Percentiles rank a stretch among this genome's conserved stretches.
Evolutionary conservation across 2,888 invertebrate species (phyloP).

Genomic region (Bedellia somnulentella): DNA sequence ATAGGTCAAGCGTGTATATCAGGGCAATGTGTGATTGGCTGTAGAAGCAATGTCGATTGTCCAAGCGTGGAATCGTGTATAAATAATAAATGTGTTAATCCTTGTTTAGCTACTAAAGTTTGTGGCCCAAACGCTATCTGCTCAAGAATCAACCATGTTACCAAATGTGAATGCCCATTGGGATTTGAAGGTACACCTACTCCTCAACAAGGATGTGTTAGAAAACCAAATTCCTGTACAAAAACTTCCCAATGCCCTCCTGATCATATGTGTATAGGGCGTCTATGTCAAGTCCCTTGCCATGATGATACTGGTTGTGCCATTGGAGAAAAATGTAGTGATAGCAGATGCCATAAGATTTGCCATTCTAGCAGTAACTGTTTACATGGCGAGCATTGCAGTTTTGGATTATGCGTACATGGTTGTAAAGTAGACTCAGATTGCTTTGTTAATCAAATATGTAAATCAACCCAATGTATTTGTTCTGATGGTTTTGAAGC

Average conservation of each 20-base stretch:
- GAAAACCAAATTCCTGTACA: conserved; percentile 73
- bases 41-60: conserved; percentile 83
- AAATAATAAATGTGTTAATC: conserved; percentile 82
- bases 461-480: conserved; percentile 72
- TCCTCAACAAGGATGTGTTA: conserved; percentile 85
- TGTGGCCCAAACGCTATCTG: conserved; percentile 87
- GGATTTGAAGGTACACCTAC: conserved; percentile 87
- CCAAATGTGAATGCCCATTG: conserved; percentile 77
- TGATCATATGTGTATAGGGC: conserved; percentile 76
- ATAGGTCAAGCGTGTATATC: conserved; percentile 77
- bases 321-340: conserved; percentile 80
- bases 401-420: conserved; percentile 76
- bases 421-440: conserved; percentile 84
- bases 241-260: conserved; percentile 72
- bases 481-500: conserved; percentile 77
- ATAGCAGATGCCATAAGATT: conserved; percentile 78
- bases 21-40: conserved; percentile 81
- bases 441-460: conserved; percentile 78
- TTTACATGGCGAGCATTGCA: conserved; percentile 85
- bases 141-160: conserved; percentile 71
- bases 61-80: conserved; percentile 76
- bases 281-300: conserved; percentile 79
- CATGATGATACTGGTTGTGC: conserved; percentile 74
- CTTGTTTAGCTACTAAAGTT: conserved; percentile 73
- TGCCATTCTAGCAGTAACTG: conserved; percentile 91